A percentile compares a stretch with the other conserved stretches of the same genome.
These are phyloP conservation scores for Oncorhynchus nerka DNA, from an alignment of 2,113 vertebrate species.

Conservation along the genomic window DNA sequence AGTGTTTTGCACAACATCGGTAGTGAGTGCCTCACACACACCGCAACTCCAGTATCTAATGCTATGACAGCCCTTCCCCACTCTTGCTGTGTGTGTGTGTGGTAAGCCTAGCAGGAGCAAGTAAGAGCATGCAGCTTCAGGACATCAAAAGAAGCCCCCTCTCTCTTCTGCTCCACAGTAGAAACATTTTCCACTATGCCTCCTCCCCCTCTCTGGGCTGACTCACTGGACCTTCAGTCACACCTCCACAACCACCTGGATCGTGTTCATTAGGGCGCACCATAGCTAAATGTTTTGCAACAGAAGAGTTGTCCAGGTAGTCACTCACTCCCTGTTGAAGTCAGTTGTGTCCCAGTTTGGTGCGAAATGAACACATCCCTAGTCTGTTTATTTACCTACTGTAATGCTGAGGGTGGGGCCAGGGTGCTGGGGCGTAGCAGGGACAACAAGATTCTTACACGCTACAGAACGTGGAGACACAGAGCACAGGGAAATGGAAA, in stretches of 20 bases:
- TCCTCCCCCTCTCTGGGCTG: not conserved
- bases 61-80: not conserved
- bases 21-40: not conserved
- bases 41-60: not conserved
- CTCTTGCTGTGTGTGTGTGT: not conserved
- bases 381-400: not conserved
- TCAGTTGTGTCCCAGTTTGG: too few species aligned
- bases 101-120: not conserved
- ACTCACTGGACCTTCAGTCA: not conserved
- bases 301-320: too few species aligned
- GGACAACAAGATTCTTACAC: conserved; percentile 4
- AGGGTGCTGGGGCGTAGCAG: not conserved
- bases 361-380: too few species aligned
- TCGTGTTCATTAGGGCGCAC: too few species aligned
- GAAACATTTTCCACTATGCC: not conserved
- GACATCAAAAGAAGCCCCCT: conserved; percentile 1
- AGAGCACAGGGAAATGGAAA: not conserved
- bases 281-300: too few species aligned
- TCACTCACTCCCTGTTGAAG: too few species aligned
- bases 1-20: conserved; percentile 22
- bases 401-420: not conserved
- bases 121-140: not conserved
- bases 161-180: not conserved
- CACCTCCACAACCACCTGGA: not conserved
- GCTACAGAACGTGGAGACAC: not conserved